Evolutionary conservation across 1,140 invertebrate species (phyloP).

Genomic region (Bombus huntii): DNA sequence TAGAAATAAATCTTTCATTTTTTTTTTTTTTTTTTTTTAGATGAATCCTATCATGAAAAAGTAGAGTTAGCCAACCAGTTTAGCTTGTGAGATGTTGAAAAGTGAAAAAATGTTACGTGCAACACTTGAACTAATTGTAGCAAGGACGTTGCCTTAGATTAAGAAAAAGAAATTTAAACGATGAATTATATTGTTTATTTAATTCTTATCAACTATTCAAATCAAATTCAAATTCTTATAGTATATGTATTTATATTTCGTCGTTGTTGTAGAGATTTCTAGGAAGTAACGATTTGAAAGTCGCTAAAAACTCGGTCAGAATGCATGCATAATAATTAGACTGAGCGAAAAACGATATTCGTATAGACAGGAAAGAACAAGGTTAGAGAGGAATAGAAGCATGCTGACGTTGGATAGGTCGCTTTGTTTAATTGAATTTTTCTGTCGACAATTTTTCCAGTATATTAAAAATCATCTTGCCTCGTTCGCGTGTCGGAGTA

Average conservation of each 20-base stretch:
- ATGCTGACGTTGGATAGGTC: neutral
- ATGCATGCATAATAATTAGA: neutral
- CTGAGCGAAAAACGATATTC: neutral
- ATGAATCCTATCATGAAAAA: no score
- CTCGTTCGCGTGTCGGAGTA: neutral
- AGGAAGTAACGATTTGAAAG: neutral
- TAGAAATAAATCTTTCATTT: no score
- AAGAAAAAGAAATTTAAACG: no score
- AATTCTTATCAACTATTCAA: no score
- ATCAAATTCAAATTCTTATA: no score
- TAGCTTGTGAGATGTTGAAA: no score
- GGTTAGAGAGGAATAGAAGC: neutral
- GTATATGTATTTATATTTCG: no score
- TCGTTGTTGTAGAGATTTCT: neutral
- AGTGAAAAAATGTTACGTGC: no score
- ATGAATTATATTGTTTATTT: no score
- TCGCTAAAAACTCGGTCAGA: neutral
- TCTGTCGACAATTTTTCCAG: neutral
- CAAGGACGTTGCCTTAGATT: fast-evolving
- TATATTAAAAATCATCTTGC: slow-evolving; percentile 17
- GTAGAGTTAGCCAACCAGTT: no score
- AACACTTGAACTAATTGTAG: no score
- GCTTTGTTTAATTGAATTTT: neutral
- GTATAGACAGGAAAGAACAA: neutral
- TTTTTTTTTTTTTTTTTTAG: no score